Percentiles rank a stretch among this genome's conserved stretches.
Conservation (phyloP, 2,113 vertebrate species). For the Pterophyllum scalare region DNA sequence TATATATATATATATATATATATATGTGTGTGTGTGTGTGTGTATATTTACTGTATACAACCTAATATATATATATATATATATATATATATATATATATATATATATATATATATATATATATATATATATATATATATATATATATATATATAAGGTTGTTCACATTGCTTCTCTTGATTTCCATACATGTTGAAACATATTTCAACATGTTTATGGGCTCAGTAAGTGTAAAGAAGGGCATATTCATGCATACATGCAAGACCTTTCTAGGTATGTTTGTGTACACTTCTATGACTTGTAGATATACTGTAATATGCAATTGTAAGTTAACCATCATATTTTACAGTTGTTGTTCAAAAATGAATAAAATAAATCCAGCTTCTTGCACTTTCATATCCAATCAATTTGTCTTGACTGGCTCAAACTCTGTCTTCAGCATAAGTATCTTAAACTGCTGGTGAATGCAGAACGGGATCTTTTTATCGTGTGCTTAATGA, state of each 20-base stretch:
- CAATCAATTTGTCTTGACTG: background rate
- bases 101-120: too few species aligned
- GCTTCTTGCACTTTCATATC: background rate
- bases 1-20: too few species aligned
- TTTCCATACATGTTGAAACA: too few species aligned
- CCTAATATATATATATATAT: too few species aligned
- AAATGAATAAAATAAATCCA: rapidly evolving
- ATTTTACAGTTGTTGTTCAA: background rate
- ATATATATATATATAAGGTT: too few species aligned
- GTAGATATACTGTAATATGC: background rate
- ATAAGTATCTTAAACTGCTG: background rate
- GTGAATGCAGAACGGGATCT: background rate
- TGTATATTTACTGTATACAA: too few species aligned
- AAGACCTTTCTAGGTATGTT: background rate
- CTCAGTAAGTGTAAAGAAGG: background rate
- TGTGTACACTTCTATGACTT: background rate
- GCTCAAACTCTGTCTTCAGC: background rate
- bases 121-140: too few species aligned
- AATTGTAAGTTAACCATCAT: background rate
- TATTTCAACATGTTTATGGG: background rate
- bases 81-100: too few species aligned
- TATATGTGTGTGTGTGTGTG: too few species aligned
- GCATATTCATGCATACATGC: background rate
- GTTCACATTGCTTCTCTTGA: too few species aligned
- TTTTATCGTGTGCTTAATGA: background rate